A percentile compares a stretch with the other conserved stretches of the same genome.
phyloP scores from a whole-genome alignment of 2,888 invertebrate species.

The Prenolepis imparis region DNA sequence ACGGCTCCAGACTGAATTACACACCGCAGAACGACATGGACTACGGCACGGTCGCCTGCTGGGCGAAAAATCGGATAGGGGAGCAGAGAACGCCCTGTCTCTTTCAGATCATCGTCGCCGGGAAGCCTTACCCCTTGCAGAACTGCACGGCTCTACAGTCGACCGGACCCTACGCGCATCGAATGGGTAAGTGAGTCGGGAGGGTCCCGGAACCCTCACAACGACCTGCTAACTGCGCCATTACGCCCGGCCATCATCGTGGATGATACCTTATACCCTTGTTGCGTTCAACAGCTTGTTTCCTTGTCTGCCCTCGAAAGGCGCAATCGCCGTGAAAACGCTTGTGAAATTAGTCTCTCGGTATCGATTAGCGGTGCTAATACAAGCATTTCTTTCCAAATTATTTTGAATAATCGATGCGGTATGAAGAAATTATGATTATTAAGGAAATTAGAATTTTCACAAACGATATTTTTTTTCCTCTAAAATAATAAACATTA shows the following conservation, averaged over 20 bases:
- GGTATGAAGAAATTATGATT: background rate
- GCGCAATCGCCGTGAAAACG: conserved; percentile 63
- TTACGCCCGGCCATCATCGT: conserved; percentile 55
- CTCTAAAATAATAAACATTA: background rate
- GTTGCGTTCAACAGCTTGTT: conserved; percentile 69
- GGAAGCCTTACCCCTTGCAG: conserved; percentile 94
- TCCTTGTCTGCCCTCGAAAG: conserved; percentile 55
- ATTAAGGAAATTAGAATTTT: background rate
- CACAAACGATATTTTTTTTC: background rate
- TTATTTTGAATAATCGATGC: conserved; percentile 12
- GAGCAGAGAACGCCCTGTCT: conserved; percentile 94
- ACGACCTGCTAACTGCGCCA: conserved; percentile 62
- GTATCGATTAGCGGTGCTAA: conserved; percentile 46
- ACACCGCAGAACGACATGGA: conserved; percentile 95
- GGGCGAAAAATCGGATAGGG: conserved; percentile 94
- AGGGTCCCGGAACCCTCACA: conserved; percentile 36
- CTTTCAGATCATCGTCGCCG: conserved; percentile 95
- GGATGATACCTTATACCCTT: conserved; percentile 51
- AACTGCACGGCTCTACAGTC: conserved; percentile 92
- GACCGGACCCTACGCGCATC: conserved; percentile 82
- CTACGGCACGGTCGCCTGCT: conserved; percentile 95
- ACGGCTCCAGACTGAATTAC: conserved; percentile 92
- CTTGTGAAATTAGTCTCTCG: conserved; percentile 68
- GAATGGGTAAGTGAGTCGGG: conserved; percentile 79
- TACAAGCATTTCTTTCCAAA: background rate